A percentile compares a stretch with the other conserved stretches of the same genome.
Evolutionary conservation across 2,888 invertebrate species (phyloP).

Genomic region (Andrena praecox): DNA sequence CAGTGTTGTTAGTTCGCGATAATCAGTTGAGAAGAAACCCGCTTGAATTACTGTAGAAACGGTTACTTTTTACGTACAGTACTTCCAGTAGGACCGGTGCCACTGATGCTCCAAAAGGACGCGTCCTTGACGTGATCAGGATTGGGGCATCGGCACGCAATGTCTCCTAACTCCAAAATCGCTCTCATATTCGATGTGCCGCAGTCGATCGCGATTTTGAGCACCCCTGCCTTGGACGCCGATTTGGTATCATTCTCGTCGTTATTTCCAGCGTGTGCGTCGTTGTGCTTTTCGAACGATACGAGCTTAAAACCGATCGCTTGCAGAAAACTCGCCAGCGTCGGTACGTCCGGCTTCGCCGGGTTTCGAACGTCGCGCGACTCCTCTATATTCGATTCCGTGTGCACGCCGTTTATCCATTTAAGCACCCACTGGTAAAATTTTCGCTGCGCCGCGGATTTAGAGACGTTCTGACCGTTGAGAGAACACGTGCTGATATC

Average conservation of each 20-base stretch:
- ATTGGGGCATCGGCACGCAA: slow-evolving; percentile 78
- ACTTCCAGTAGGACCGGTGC: slow-evolving; percentile 72
- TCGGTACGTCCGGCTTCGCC: slow-evolving; percentile 75
- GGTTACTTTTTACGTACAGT: slow-evolving; percentile 56
- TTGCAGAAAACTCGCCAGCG: slow-evolving; percentile 77
- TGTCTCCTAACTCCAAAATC: slow-evolving; percentile 74
- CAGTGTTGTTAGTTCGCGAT: neutral
- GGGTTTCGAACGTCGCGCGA: slow-evolving; percentile 26
- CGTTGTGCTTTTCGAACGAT: slow-evolving; percentile 72
- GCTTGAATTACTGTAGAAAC: neutral
- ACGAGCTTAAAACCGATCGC: slow-evolving; percentile 79
- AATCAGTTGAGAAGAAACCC: neutral
- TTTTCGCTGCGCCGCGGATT: slow-evolving; percentile 61
- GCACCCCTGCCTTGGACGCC: slow-evolving; percentile 35
- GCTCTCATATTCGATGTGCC: slow-evolving; percentile 79
- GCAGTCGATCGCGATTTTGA: slow-evolving; percentile 75
- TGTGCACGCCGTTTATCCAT: slow-evolving; percentile 70
- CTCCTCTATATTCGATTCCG: slow-evolving; percentile 54
- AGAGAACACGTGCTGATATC: slow-evolving; percentile 32
- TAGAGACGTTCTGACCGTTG: slow-evolving; percentile 14
- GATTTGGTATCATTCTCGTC: neutral
- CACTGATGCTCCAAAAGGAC: slow-evolving; percentile 80
- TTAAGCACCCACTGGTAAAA: slow-evolving; percentile 77
- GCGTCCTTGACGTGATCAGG: slow-evolving; percentile 73
- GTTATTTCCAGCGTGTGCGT: neutral